Evolutionary conservation across 1,140 invertebrate genomes (phyloP), one percentile per base, ranked within the genome.

Genomic region (Drosophila virilis): DNA sequence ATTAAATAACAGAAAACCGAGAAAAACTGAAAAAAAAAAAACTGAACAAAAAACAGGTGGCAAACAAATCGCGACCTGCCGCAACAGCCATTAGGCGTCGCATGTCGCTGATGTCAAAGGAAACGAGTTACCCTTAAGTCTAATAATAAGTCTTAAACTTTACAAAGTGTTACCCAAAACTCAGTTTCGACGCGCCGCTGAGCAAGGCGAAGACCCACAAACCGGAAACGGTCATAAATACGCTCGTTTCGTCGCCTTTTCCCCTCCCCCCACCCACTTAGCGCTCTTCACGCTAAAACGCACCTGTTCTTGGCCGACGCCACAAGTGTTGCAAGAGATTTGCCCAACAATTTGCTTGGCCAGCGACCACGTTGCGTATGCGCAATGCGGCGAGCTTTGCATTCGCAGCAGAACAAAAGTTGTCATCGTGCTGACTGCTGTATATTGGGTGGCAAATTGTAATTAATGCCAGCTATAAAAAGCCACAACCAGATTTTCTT

Each of bases 181-280:
- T 61, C 45, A 28, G 35, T 22, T 55, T 22, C 22, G 61, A 65
- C 13, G 32, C n/a, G 38, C 48, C 33, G 52, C 54, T 77, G 57
- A 62, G 58, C 62, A 74, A 76, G 50, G 15, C 28, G 28, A 58
- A 62, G 69, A 69, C 42, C 51, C 57, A 69, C 42, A 54, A 64
- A 89, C 84, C 84, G 84, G 84, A 89, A 89, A 80, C 80, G 51
- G 71, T 89, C 85, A 89, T 89, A 89, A 89, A 78, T 82, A 54
- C 45, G 65, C 50, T 52, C 64, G 15, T 15, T n/a, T 15, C 13
- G 13, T n/a, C 17, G 40, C 52, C n/a, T n/a, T 10, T 42, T 22
- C 51, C 46, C 8, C 45, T 7, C 2, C 12, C 61, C 13, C 43
- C 45, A 4, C 33, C 22, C 68, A 65, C 73, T 64, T 71, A 66